Evolutionary conservation across 2,888 invertebrate genomes (phyloP).

Genomic region (Andrena minutula): DNA sequence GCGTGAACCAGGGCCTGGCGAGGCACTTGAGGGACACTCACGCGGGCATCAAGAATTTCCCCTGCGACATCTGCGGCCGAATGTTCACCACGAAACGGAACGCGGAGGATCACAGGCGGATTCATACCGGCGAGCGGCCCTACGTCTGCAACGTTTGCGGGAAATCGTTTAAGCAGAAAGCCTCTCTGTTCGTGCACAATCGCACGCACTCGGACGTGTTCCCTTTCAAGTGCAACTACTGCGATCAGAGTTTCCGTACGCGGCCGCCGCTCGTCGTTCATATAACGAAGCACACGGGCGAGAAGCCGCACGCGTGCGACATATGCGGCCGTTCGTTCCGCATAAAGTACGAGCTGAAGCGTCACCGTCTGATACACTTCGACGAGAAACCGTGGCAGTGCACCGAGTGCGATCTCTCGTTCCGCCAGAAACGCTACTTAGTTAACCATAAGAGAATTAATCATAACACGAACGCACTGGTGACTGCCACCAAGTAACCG

Average conservation of each 20-base stretch:
- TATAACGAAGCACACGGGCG: conserved; percentile 87
- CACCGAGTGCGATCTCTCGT: conserved; percentile 84
- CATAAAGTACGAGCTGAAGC: conserved; percentile 87
- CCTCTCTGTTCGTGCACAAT: conserved; percentile 88
- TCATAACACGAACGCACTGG: conserved; percentile 73
- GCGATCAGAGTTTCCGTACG: conserved; percentile 88
- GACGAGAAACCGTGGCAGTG: conserved; percentile 86
- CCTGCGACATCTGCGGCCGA: conserved; percentile 87
- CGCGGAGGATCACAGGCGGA: conserved; percentile 85
- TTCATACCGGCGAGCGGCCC: conserved; percentile 79
- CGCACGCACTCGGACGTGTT: conserved; percentile 87
- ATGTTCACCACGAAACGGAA: conserved; percentile 88
- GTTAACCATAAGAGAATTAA: conserved; percentile 86
- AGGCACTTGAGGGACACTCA: conserved; percentile 89
- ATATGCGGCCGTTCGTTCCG: conserved; percentile 87
- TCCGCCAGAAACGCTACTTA: conserved; percentile 86
- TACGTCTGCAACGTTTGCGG: conserved; percentile 86
- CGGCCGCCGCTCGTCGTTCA: conserved; percentile 87
- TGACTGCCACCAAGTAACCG: conserved; percentile 58
- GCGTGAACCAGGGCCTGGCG: conserved; percentile 88
- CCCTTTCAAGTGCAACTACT: conserved; percentile 87
- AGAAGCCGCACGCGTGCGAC: conserved; percentile 87
- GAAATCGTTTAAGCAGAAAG: conserved; percentile 89
- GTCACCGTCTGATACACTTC: conserved; percentile 86
- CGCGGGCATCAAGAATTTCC: conserved; percentile 87